Conservation (phyloP, 2,797 vertebrate genomes). For the Odontamblyopus rebecca region DNA sequence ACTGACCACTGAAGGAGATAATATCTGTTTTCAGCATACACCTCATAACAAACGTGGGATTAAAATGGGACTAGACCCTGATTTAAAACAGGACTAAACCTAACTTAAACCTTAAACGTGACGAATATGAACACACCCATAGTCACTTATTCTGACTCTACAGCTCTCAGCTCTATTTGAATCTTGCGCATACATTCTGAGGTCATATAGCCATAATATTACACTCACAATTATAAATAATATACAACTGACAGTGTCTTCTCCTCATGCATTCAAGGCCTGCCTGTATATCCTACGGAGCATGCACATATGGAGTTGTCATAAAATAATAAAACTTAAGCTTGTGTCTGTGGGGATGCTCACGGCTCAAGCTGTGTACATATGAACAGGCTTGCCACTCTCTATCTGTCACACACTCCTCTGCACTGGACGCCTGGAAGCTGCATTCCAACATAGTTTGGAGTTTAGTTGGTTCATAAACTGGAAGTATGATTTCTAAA, state of each 20-base stretch:
- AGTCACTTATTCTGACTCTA: background rate
- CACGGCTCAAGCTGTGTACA: conserved; percentile 17
- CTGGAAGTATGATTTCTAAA: background rate
- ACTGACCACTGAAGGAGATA: background rate
- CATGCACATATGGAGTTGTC: background rate
- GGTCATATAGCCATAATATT: background rate
- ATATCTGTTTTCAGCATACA: background rate
- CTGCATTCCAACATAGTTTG: background rate
- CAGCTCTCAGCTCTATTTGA: background rate
- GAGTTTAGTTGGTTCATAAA: background rate
- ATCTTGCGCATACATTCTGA: background rate
- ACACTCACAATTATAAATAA: conserved; percentile 27
- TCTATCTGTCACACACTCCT: conserved; percentile 2
- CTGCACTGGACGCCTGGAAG: background rate
- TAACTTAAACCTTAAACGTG: background rate
- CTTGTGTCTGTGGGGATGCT: conserved; percentile 6
- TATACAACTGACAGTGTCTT: background rate
- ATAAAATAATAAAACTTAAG: conserved; percentile 12
- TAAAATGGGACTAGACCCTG: background rate
- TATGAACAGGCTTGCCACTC: conserved; percentile 21
- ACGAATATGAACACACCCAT: background rate
- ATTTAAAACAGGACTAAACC: background rate
- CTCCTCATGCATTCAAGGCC: conserved; percentile 17
- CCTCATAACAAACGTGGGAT: background rate
- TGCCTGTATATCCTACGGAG: background rate